Evolutionary conservation across 2,113 vertebrate species (phyloP), one percentile per base, ranked within the genome.

Genomic region (Ardeotis arabs): DNA sequence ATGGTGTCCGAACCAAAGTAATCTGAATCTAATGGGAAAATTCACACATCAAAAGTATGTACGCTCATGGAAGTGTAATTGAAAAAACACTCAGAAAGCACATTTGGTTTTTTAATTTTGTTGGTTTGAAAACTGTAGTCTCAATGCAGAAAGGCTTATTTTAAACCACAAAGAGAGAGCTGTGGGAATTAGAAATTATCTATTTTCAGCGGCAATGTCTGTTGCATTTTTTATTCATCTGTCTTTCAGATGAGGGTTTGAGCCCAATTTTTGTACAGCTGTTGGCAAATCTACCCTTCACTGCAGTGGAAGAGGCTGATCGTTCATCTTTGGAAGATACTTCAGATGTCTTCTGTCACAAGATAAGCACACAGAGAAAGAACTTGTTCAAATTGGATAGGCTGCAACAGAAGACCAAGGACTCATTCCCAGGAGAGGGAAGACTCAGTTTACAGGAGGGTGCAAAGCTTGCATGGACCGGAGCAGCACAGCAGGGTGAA

Each of bases 201-300:
- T 96, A 68, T 95, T 95, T 96, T 95, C 92, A 96, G 86, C 88
- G 84, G 60, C 49, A 67, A 53, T 89, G 73, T 45, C 56, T 95
- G 14, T 73, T 92, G 62, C n/a, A 83, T 77, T 95, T 95, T 95
- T 93, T 81, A 92, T 92, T 95, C 92, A 94, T 92, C 72, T 95
- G 88, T 84, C 69, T 89, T 88, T 96, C 88, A 96, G 83, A 94
- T 91, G 90, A 94, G 69, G 37, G 45, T 72, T 89, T 81, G 27
- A 96, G 73, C 88, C 80, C 56, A 69, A 27, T 84, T 95, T 94
- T 79, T 87, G 12, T 68, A 49, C 76, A 90, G 86, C 62, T 94
- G 45, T 75, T 93, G 88, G 62, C 86, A 93, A 92, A 84, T 35
- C 11, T 90, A 80, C 58, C n/a, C 69, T 84, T 47, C 39, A 82